Base-by-base conservation (phyloP, 2,113 vertebrate species). In the Hylia prasina region DNA sequence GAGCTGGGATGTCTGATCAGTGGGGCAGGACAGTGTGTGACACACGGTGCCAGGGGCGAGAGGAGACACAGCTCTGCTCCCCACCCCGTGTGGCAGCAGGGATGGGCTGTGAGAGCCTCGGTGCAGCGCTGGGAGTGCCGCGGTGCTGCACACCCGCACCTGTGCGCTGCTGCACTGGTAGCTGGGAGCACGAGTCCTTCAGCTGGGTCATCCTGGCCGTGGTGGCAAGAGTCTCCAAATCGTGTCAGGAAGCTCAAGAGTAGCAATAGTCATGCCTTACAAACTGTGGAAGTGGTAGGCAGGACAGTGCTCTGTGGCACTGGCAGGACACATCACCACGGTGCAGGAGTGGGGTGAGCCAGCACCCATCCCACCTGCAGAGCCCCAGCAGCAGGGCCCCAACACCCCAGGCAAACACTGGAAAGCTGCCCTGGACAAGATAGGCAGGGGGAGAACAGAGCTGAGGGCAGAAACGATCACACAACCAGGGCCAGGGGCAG, bases 281-380 rank as follows among this genome's bases (percentile, higher is more conserved):
- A 7, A 40, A 57, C 31, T 6, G 6, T 0, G 37, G 37, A 18
- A 35, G 27, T 1, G 6, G 31, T 0, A 1, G 50, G 76, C 31
- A 51, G 61, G 51, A 33, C 37, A 19, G 44, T 0, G 0, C 13
- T 7, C 42, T 10, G 42, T 13, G 24, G 53, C 31, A 14, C 51
- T 1, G 2, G 23, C 18, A 16, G 47, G 22, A 15, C 47, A 33
- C 4, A 1, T 1, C 6, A 2, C 12, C 4, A 0, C 0, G 3
- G n/a, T 1, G 40, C 42, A 23, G 33, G 51, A 77, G 40, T 35
- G 15, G 61, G 42, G n/a, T 18, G 12, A 78, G n/a, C 21, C 9
- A 1, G 23, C 11, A 8, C 24, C 7, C 15, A 4, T 6, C 44
- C 22, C 65, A 13, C 39, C 31, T 0, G 4, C 79, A 30, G 42